Evolutionary conservation across 2,888 invertebrate genomes (phyloP), one percentile per base, ranked within the genome.

Genomic region (Cinara cedri): DNA sequence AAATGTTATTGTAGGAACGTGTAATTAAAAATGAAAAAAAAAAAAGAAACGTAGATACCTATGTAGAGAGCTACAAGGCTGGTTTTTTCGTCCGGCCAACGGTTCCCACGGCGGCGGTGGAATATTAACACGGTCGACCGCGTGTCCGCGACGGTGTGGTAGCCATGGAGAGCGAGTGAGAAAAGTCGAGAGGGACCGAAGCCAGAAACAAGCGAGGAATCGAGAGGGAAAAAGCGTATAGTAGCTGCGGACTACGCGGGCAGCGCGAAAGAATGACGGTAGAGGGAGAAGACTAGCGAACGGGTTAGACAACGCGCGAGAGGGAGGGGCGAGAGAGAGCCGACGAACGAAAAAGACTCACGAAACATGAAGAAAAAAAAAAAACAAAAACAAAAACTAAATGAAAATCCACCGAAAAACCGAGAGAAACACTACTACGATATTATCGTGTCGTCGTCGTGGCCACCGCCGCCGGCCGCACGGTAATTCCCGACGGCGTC

Each of bases 121-220:
- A 66, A 76, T 75, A 75, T 57, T 76, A 68, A 76, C 66, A 76
- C 65, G 76, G 76, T 76, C 76, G 76, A 66, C 55, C 66, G 76
- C 76, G 76, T 76, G 76, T 76, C 76, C 66, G 44, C 16, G 57
- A 46, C 46, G 46, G 65, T 49, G 70, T 62, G 70, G 54, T 70
- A 55, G 34, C 72, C 62, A 51, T 60, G 60, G 10, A 19, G 76
- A 46, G 24, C n/a, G 75, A 76, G 65, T n/a, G 55, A 66, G 65
- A 55, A 57, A 63, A 21, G 34, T 10, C 21, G 63, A 70, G 34
- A 11, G 19, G 55, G 44, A 26, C 46, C n/a, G 72, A 24, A 44
- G 44, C 13, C n/a, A n/a, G n/a, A n/a, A n/a, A n/a, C n/a, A n/a
- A n/a, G n/a, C n/a, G n/a, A n/a, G n/a, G 24, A 6, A 19, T n/a